Percentiles rank a stretch among this genome's conserved stretches.
phyloP scores from a whole-genome alignment of 2,797 vertebrate species.

The Kryptopterus vitreolus region DNA sequence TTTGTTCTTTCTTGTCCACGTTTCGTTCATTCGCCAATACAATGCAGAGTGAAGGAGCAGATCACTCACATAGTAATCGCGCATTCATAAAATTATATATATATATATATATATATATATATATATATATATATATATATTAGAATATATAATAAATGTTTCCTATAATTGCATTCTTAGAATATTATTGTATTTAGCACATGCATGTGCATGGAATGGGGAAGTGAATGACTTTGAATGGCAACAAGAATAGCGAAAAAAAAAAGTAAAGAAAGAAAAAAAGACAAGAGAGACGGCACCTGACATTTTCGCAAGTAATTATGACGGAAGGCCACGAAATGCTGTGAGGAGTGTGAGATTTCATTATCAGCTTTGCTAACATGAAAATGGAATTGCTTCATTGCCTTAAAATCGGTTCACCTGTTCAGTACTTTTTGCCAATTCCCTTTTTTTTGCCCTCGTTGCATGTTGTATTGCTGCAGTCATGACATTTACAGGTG shows the following conservation, averaged over 20 bases:
- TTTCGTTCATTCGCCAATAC: too few species aligned
- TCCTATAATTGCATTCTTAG: too few species aligned
- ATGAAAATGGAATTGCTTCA: conserved; percentile 62
- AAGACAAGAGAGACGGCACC: conserved; percentile 62
- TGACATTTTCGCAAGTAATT: conserved; percentile 72
- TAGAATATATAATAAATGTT: too few species aligned
- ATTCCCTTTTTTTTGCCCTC: conserved; percentile 55
- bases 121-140: background rate
- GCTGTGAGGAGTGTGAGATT: conserved; percentile 68
- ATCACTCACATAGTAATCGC: too few species aligned
- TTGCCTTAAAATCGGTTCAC: conserved; percentile 44
- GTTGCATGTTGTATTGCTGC: conserved; percentile 57
- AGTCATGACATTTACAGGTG: conserved; percentile 43
- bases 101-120: background rate
- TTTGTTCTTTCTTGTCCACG: too few species aligned
- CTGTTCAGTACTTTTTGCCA: conserved; percentile 29
- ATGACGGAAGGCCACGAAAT: conserved; percentile 62
- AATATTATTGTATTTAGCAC: background rate
- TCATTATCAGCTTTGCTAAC: conserved; percentile 66
- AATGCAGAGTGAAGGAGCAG: too few species aligned
- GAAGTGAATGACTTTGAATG: background rate
- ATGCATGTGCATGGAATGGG: background rate
- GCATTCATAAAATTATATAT: too few species aligned
- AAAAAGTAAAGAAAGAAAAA: conserved; percentile 52
- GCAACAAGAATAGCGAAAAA: background rate